Evolutionary conservation across 2,113 vertebrate species (phyloP).

Genomic region (Pseudopodoces humilis): DNA sequence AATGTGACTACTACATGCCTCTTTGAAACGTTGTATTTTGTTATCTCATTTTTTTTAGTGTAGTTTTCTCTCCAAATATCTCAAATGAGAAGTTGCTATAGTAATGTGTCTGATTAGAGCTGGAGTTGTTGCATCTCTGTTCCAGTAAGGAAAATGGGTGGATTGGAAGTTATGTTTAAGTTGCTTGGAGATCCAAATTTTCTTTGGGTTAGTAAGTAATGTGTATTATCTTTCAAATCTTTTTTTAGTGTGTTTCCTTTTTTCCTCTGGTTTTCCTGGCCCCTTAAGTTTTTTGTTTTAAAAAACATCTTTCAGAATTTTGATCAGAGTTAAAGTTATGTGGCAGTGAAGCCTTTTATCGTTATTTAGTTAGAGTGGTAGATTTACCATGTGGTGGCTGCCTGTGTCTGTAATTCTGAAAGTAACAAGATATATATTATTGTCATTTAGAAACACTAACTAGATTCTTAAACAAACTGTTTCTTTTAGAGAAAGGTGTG

Average conservation of each 20-base stretch:
- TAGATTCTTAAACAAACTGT: background rate
- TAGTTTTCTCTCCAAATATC: background rate
- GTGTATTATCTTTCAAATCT: background rate
- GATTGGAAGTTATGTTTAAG: background rate
- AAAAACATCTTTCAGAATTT: background rate
- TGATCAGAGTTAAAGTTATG: background rate
- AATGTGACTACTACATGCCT: background rate
- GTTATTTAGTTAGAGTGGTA: background rate
- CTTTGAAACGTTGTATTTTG: background rate
- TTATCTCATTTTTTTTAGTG: accelerated
- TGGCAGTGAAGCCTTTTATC: background rate
- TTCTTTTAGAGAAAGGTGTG: background rate
- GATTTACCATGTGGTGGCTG: background rate
- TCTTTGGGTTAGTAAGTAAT: background rate
- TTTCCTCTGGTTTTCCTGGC: background rate
- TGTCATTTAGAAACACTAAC: background rate
- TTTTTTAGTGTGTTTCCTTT: background rate
- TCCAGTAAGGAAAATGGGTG: background rate
- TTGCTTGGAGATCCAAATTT: background rate
- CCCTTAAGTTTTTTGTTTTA: background rate
- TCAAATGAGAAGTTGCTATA: background rate
- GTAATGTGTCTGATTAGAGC: background rate
- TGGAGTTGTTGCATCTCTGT: background rate
- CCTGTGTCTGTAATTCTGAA: background rate
- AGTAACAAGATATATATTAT: background rate